Percentiles rank a stretch among this genome's conserved stretches.
These are phyloP conservation scores for Nemapogon koenigi DNA, from an alignment of 2,888 invertebrate species.

Conservation along the genomic window DNA sequence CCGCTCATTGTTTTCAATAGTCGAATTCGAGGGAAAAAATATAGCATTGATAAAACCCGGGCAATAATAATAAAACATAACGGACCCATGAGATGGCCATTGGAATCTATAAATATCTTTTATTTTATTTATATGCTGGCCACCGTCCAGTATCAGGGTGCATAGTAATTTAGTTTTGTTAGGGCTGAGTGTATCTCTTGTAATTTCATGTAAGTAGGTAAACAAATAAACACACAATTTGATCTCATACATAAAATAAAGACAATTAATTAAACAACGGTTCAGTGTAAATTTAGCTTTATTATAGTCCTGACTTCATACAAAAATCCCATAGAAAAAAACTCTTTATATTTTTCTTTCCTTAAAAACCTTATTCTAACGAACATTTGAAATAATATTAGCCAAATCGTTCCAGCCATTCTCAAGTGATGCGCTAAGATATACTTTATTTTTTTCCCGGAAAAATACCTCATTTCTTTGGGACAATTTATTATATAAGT, in stretches of 20 bases:
- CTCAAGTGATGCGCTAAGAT: background rate
- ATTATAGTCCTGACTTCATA: too few relatives aligned
- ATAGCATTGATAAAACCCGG: constrained; percentile 38
- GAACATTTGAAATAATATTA: background rate
- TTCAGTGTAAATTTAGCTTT: too few relatives aligned
- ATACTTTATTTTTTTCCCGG: background rate
- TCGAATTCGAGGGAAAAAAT: constrained; percentile 23
- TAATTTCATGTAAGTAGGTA: constrained; percentile 8
- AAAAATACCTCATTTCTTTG: too few relatives aligned
- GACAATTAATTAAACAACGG: too few relatives aligned
- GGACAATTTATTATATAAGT: too few relatives aligned
- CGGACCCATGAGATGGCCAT: constrained; percentile 21
- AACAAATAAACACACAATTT: too few relatives aligned
- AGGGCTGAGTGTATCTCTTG: constrained; percentile 2
- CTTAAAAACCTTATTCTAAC: too few relatives aligned
- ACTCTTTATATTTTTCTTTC: too few relatives aligned
- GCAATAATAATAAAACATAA: constrained; percentile 55
- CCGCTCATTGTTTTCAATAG: constrained; percentile 30
- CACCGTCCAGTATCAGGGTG: constrained; percentile 22
- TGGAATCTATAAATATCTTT: constrained; percentile 23
- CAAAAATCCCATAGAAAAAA: too few relatives aligned
- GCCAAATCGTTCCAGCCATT: too few relatives aligned
- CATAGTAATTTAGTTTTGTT: constrained; percentile 20
- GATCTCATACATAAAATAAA: too few relatives aligned
- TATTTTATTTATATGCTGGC: constrained; percentile 18